Percentiles rank a stretch among this genome's conserved stretches.
Conservation (phyloP, 2,888 invertebrate species). For the Diplazon laetatorius region DNA sequence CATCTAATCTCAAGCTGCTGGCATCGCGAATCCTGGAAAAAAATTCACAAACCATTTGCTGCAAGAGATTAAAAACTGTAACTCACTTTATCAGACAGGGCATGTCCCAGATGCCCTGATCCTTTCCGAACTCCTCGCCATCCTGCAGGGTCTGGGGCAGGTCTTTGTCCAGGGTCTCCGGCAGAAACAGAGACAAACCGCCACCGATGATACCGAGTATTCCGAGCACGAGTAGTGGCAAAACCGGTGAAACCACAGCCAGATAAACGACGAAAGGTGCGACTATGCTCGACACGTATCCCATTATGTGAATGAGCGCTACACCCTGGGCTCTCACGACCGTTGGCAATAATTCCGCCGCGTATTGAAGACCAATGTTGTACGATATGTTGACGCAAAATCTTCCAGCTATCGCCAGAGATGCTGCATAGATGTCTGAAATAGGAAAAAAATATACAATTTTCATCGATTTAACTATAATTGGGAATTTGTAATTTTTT, state of each 20-base stretch:
- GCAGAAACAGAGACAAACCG: constrained; percentile 89
- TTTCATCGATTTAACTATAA: too few relatives aligned
- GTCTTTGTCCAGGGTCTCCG: constrained; percentile 93
- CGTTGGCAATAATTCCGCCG: constrained; percentile 93
- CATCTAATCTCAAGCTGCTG: too few relatives aligned
- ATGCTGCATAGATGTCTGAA: constrained; percentile 88
- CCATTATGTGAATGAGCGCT: constrained; percentile 93
- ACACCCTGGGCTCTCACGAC: constrained; percentile 94
- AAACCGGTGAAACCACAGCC: constrained; percentile 87
- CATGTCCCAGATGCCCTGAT: constrained; percentile 92
- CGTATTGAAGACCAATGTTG: constrained; percentile 95
- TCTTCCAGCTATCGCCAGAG: constrained; percentile 91
- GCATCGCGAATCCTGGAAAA: too few relatives aligned
- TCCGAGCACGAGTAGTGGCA: constrained; percentile 92
- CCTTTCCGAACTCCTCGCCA: constrained; percentile 92
- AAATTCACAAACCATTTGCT: too few relatives aligned
- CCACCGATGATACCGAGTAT: constrained; percentile 90
- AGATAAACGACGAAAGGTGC: constrained; percentile 94
- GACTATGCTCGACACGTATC: constrained; percentile 92
- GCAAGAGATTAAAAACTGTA: too few relatives aligned
- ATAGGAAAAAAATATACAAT: background rate
- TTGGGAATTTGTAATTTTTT: background rate
- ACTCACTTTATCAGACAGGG: constrained; percentile 89
- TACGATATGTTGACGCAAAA: constrained; percentile 95
- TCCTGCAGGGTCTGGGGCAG: constrained; percentile 93